These are phyloP conservation scores for Coilia nasus DNA, from an alignment of 2,797 vertebrate genomes.

Conservation along the genomic window DNA sequence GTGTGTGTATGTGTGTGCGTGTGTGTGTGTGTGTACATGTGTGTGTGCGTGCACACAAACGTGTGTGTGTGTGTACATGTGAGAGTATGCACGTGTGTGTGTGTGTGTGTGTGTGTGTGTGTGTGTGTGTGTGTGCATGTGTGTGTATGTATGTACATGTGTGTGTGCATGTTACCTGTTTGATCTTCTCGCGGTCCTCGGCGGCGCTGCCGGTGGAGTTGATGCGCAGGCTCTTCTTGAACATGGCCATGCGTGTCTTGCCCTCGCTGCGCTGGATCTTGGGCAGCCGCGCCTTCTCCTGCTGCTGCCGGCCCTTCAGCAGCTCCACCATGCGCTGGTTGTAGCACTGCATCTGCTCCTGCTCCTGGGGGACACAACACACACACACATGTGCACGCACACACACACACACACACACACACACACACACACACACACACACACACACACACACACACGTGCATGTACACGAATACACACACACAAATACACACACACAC, in stretches of 20 bases:
- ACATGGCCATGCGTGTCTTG: conserved; percentile 97
- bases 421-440: conserved; percentile 33
- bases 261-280: conserved; percentile 93
- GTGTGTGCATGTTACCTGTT: conserved; percentile 80
- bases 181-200: conserved; percentile 90
- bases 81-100: background rate
- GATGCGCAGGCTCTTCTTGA: conserved; percentile 97
- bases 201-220: conserved; percentile 77
- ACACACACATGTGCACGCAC: background rate
- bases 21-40: background rate
- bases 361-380: conserved; percentile 75
- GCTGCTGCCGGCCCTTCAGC: conserved; percentile 84
- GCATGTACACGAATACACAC: conserved; percentile 21
- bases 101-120: background rate
- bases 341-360: conserved; percentile 96
- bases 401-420: conserved; percentile 24
- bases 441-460: background rate
- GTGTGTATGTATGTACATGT: background rate
- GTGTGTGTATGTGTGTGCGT: background rate
- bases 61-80: background rate
- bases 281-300: conserved; percentile 88
- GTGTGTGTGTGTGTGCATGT: background rate
- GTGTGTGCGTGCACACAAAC: background rate
- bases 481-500: too few species aligned
- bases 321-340: conserved; percentile 95